phyloP scores from a whole-genome alignment of 92 coral and sea anemone species.

The Montipora capitata region DNA sequence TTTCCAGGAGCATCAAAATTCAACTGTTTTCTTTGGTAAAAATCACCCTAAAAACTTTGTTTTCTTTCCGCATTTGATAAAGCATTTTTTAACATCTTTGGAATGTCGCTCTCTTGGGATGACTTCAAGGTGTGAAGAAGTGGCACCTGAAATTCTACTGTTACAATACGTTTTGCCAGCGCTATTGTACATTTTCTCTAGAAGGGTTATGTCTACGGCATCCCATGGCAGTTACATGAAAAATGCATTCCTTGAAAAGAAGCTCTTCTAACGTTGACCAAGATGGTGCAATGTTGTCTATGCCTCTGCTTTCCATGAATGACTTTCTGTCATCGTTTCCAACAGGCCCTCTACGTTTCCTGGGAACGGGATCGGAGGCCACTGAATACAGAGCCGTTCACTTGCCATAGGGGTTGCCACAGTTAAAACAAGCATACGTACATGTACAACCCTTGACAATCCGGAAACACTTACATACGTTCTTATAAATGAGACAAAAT shows the following conservation, averaged over 20 bases:
- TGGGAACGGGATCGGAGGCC: not conserved
- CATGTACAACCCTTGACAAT: too few relatives aligned
- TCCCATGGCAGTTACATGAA: constrained; percentile 19
- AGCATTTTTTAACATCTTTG: constrained; percentile 30
- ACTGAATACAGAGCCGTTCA: too few relatives aligned
- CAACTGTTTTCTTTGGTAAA: constrained; percentile 22
- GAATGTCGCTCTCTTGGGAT: constrained; percentile 30
- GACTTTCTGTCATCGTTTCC: not conserved
- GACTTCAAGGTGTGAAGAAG: constrained; percentile 12
- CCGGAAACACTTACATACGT: too few relatives aligned
- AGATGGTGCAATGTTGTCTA: constrained; percentile 18
- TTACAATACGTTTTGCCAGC: constrained; percentile 25
- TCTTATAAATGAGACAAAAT: too few relatives aligned
- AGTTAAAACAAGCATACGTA: too few relatives aligned
- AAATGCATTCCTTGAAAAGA: constrained; percentile 28
- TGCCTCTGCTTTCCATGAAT: constrained; percentile 36
- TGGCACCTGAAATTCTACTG: constrained; percentile 4
- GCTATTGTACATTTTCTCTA: constrained; percentile 22
- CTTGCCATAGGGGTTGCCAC: too few relatives aligned
- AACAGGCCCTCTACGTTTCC: not conserved
- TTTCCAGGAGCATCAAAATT: constrained; percentile 30
- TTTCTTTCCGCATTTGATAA: constrained; percentile 25
- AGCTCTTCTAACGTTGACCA: constrained; percentile 36
- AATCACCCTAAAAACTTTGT: constrained; percentile 31
- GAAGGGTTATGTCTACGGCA: constrained; percentile 22